Evolutionary conservation across 2,797 vertebrate species (phyloP).

Genomic region (Mus caroli): DNA sequence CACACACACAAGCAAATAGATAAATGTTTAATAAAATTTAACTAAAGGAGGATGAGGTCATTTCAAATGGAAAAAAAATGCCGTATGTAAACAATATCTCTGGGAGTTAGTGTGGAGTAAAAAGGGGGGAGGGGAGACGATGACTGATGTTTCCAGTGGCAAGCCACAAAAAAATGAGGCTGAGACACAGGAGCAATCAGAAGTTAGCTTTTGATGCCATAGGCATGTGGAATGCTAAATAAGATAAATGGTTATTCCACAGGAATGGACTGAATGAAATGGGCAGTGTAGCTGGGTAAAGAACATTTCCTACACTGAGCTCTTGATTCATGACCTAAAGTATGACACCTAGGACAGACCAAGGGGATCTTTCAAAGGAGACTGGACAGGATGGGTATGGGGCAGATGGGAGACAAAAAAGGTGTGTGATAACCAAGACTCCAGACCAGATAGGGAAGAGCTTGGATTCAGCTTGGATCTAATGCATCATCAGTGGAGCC

Average conservation of each 20-base stretch:
- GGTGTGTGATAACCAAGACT: neutral
- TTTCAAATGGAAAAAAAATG: neutral
- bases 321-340: neutral
- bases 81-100: neutral
- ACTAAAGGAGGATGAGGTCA: neutral
- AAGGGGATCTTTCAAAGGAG: neutral
- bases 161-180: too few species aligned
- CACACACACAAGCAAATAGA: neutral
- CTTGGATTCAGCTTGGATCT: neutral
- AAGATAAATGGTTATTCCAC: accelerated
- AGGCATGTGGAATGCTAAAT: neutral
- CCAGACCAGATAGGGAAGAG: neutral
- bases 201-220: too few species aligned
- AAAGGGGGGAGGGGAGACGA: too few species aligned
- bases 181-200: neutral
- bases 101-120: neutral
- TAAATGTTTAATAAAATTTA: neutral
- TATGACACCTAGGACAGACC: neutral
- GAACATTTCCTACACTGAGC: neutral
- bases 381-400: neutral
- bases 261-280: neutral
- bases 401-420: neutral
- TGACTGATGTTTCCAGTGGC: neutral
- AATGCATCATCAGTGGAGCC: neutral
- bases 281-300: neutral